Evolutionary conservation across 2,888 invertebrate species (phyloP).

Genomic region (Andrena dorsata): DNA sequence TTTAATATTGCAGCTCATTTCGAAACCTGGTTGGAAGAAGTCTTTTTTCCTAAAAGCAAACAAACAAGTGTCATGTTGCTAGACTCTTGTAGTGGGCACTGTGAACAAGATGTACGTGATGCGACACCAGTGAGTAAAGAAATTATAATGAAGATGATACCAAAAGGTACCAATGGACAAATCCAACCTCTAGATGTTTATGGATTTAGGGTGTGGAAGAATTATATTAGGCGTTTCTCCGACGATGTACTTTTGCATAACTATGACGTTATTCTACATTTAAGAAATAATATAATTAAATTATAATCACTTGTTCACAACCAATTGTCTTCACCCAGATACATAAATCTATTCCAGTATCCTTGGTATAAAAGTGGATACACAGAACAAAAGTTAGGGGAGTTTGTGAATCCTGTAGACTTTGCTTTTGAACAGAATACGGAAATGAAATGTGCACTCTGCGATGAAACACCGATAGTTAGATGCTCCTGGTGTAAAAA

Average conservation of each 20-base stretch:
- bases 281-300: neutral
- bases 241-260: neutral
- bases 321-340: neutral
- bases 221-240: neutral
- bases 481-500: neutral
- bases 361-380: neutral
- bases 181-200: constrained; percentile 8
- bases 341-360: neutral
- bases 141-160: neutral
- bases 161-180: neutral
- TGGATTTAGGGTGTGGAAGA: constrained; percentile 7
- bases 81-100: constrained; percentile 2
- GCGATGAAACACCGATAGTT: neutral
- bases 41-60: too few relatives aligned
- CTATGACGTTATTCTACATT: neutral
- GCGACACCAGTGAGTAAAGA: neutral
- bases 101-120: constrained; percentile 8
- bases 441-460: too few relatives aligned
- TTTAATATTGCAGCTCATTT: too few relatives aligned
- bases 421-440: neutral
- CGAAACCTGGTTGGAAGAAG: too few relatives aligned
- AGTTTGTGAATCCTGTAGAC: neutral
- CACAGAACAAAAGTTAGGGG: neutral
- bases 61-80: neutral
- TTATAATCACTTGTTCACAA: neutral